Evolutionary conservation across 1,140 invertebrate genomes (phyloP), one percentile per base, ranked within the genome.

Genomic region (Dolichoris vasculosae): DNA sequence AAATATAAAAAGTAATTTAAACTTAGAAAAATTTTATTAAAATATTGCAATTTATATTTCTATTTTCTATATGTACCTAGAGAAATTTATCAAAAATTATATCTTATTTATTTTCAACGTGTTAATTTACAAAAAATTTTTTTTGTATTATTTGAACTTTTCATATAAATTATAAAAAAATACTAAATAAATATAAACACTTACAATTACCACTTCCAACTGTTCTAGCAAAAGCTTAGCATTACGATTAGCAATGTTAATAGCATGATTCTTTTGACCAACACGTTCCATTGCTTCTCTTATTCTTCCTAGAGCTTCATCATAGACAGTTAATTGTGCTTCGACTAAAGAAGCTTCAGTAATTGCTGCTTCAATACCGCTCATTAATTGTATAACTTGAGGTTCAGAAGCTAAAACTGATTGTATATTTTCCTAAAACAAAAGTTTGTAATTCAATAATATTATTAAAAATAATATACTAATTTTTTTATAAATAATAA

Each of bases 211-310:
- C 91, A 95, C 95, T 89, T 97, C 96, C 0, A 99, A 93, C 90
- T 98, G 96, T 63, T 95, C 94, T 83, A 98, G 92, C 48, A 99
- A 93, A 88, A 96, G 95, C 86, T 96, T 95, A 89, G 97, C 97
- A 91, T 99, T 99, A 85, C 94, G 95, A 92, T 98, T 97, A 20
- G 96, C 96, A 7, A 97, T 96, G 91, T 97, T 96, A 89, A 98
- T 97, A 88, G 97, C 95, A 9, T 96, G 95, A 94, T 98, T 98
- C 91, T 98, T 98, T 89, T 98, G 97, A 87, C 97, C 97, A 94
- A 99, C 98, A 89, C 97, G 96, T 87, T 97, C 96, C 94, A 98
- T 97, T 23, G 96, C 97, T 91, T 97, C 96, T 87, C 96, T 94
- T 9, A 98, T 96, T 91, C 97, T 96, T 85, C 96, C 95, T 32